Percentiles rank a stretch among this genome's conserved stretches.
phyloP scores from a whole-genome alignment of 2,888 invertebrate genomes.

The Taenaris catops region DNA sequence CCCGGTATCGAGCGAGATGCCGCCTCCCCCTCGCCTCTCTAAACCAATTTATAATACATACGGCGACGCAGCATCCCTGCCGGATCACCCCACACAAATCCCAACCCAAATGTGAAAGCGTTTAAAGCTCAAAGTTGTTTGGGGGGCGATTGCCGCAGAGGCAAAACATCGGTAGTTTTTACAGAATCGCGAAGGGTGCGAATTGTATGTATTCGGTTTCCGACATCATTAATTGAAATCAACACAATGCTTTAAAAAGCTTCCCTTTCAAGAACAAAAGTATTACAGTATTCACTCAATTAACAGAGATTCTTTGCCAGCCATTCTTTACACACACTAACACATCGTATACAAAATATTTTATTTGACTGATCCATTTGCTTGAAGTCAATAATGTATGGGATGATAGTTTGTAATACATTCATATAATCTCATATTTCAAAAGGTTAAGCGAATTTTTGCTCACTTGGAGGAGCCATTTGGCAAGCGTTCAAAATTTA shows the following conservation, averaged over 20 bases:
- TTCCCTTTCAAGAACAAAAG: slow-evolving; percentile 1
- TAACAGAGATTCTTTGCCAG: no score
- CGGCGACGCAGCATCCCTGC: slow-evolving; percentile 76
- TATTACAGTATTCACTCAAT: no score
- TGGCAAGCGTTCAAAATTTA: slow-evolving; percentile 23
- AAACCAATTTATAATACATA: slow-evolving; percentile 80
- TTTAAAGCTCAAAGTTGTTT: slow-evolving; percentile 30
- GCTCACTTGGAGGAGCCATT: slow-evolving; percentile 20
- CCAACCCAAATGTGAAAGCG: slow-evolving; percentile 30
- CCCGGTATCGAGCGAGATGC: slow-evolving; percentile 66
- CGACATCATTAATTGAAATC: slow-evolving; percentile 60
- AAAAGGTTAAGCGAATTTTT: slow-evolving; percentile 23
- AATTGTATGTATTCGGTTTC: slow-evolving; percentile 60
- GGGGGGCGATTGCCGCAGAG: slow-evolving; percentile 63
- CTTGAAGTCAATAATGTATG: no score
- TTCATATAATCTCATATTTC: slow-evolving; percentile 18
- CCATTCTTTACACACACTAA: no score
- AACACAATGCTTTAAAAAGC: slow-evolving; percentile 26
- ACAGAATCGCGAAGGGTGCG: slow-evolving; percentile 69
- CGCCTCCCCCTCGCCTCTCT: slow-evolving; percentile 66
- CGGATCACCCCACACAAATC: slow-evolving; percentile 29
- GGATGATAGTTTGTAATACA: slow-evolving; percentile 10
- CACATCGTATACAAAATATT: no score
- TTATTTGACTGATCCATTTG: no score
- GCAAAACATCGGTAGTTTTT: slow-evolving; percentile 67